Percentiles rank a stretch among this genome's conserved stretches.
Evolutionary conservation across 2,797 vertebrate genomes (phyloP).

Genomic region (Pangasius sanitwongsei): DNA sequence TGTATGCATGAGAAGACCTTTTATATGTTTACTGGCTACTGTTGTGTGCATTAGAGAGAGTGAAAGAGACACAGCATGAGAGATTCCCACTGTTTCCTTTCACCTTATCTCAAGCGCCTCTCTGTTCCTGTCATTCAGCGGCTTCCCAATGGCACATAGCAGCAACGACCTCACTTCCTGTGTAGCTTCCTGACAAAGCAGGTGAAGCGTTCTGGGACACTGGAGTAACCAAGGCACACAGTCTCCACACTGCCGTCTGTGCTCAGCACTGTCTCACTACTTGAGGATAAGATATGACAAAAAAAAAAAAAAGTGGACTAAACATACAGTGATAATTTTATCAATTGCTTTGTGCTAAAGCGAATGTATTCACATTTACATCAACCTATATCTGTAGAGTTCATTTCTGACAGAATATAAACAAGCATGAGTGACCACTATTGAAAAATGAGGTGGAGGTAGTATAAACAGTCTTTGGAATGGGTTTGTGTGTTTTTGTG

Average conservation of each 20-base stretch:
- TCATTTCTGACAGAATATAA: neutral
- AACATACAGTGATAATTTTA: neutral
- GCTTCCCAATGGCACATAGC: slow-evolving; percentile 58
- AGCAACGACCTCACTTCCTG: slow-evolving; percentile 68
- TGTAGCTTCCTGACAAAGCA: slow-evolving; percentile 58
- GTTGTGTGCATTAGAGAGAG: neutral
- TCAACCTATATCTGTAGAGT: neutral
- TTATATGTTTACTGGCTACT: neutral
- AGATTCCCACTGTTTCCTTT: slow-evolving; percentile 58
- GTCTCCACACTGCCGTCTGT: neutral
- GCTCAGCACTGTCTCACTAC: neutral
- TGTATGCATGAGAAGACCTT: neutral
- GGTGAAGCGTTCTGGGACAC: slow-evolving; percentile 42
- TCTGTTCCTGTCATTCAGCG: slow-evolving; percentile 64
- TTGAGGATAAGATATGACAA: neutral
- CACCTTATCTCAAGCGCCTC: slow-evolving; percentile 60
- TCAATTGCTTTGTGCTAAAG: neutral
- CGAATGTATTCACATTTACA: neutral
- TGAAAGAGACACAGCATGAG: slow-evolving; percentile 41
- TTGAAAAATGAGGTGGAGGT: neutral
- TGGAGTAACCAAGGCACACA: neutral
- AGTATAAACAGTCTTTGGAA: neutral
- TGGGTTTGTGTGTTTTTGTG: neutral
- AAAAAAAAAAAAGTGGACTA: neutral
- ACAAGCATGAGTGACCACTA: neutral